Conservation (phyloP, 2,113 vertebrate genomes). For the Casuarius casuarius region DNA sequence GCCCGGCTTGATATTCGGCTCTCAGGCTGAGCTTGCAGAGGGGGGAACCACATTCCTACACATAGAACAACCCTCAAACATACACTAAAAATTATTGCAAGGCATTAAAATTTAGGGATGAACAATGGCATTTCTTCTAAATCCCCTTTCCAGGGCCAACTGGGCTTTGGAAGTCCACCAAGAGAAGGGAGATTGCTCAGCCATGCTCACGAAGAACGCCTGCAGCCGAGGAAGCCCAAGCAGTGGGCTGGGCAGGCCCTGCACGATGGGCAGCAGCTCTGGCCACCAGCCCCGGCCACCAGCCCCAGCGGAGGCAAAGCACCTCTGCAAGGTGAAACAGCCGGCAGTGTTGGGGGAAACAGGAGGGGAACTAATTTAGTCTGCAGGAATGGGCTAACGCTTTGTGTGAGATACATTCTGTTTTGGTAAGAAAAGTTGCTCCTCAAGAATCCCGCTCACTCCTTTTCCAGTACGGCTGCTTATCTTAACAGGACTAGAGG, state of each 20-base stretch:
- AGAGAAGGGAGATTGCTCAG: not conserved
- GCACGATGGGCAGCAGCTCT: too few relatives aligned
- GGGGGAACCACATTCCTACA: not conserved
- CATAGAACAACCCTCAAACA: not conserved
- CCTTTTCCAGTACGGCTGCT: not conserved
- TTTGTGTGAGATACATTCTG: not conserved
- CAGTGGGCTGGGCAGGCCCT: not conserved
- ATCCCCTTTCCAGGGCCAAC: not conserved
- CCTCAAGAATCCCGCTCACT: not conserved
- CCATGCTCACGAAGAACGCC: not conserved
- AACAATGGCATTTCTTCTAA: not conserved
- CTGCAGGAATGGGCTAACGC: not conserved
- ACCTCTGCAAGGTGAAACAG: not conserved
- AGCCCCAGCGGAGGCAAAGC: not conserved
- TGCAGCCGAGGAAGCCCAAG: not conserved
- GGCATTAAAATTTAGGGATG: not conserved
- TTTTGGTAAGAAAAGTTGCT: not conserved
- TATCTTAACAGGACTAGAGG: conserved; percentile 20
- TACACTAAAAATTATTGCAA: not conserved
- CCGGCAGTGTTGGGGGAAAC: not conserved
- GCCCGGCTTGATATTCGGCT: not conserved
- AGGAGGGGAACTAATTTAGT: not conserved
- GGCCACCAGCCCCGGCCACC: not conserved
- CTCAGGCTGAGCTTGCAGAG: not conserved
- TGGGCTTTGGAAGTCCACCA: not conserved